Conservation (phyloP, 2,797 vertebrate species). For the Glossophaga mutica region DNA sequence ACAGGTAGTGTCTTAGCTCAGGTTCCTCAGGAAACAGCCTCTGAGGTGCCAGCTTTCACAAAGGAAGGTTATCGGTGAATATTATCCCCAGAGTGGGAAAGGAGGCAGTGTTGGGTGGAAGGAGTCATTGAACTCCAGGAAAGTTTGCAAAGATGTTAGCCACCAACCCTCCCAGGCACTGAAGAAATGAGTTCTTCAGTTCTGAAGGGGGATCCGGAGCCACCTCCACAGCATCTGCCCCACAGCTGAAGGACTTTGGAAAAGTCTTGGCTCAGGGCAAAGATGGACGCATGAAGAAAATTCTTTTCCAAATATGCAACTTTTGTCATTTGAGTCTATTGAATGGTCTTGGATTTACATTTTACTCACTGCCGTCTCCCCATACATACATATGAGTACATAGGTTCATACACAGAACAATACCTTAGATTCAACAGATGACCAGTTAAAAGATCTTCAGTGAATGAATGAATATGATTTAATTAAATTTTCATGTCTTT, state of each 20-base stretch:
- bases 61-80: neutral
- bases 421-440: neutral
- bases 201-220: neutral
- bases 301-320: neutral
- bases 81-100: neutral
- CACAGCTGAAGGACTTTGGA: rapidly evolving
- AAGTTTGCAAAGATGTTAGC: neutral
- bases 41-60: neutral
- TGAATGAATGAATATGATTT: neutral
- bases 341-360: neutral
- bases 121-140: neutral
- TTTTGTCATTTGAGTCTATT: neutral
- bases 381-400: neutral
- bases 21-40: neutral
- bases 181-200: neutral
- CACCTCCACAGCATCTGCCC: no score
- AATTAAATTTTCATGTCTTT: neutral
- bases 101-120: neutral
- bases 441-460: neutral
- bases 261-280: neutral
- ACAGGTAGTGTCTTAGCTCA: neutral
- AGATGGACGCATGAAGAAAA: neutral
- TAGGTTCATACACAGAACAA: neutral
- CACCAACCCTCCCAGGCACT: neutral
- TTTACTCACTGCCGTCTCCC: neutral